Base-by-base conservation (phyloP, 37 sponge, comb jelly and placozoan species). In the Dysidea cf. avara region DNA sequence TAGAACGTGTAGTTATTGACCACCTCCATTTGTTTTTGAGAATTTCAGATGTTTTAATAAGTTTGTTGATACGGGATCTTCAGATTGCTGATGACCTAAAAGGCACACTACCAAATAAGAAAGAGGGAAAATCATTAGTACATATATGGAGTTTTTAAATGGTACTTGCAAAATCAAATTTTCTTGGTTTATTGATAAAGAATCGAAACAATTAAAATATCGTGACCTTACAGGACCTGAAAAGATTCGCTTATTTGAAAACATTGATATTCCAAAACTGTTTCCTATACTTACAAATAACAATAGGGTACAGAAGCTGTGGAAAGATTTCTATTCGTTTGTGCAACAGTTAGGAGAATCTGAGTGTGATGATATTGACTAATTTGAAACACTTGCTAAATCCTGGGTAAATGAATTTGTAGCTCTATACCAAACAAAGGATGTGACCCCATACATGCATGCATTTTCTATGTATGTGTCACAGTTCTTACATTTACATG, bases 401-500 rank as follows among this genome's bases (percentile, higher is more conserved):
- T 53, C 26, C 1, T 76, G 77, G 77, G 77, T 76, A 7, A 24
- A n/a, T 35, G 2, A 11, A 3, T 76, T 76, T 64, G 1, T 5
- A n/a, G 35, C 37, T 20, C 7, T 76, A 36, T 76, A 76, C 21
- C 77, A 76, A 65, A 54, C 65, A 7, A 76, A 64, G 31, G 46
- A 63, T 64, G 66, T 65, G 5, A 76, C 77, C 3, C 77, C 66
- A 20, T n/a, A n/a, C n/a, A n/a, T n/a, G n/a, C n/a, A n/a, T n/a
- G n/a, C n/a, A n/a, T n/a, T n/a, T n/a, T n/a, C n/a, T n/a, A n/a
- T n/a, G n/a, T n/a, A n/a, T n/a, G n/a, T n/a, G n/a, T n/a, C n/a
- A n/a, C n/a, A n/a, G n/a, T n/a, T n/a, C n/a, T n/a, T n/a, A n/a
- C n/a, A n/a, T n/a, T n/a, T n/a, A n/a, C n/a, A n/a, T n/a, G n/a